phyloP scores from a whole-genome alignment of 2,797 vertebrate species.

The Epinephelus awoara region DNA sequence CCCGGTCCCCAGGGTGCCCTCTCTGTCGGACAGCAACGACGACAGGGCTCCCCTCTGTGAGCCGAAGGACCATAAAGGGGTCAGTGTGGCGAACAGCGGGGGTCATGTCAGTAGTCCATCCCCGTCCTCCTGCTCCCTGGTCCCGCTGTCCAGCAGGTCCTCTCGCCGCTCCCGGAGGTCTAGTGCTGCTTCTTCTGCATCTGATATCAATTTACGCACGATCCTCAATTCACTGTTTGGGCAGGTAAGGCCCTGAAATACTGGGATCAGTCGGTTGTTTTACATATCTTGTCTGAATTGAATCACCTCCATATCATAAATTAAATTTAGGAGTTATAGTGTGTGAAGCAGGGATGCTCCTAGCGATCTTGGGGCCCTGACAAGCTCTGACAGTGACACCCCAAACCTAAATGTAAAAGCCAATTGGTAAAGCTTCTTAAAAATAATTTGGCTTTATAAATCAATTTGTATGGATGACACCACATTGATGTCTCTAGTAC shows the following conservation, averaged over 20 bases:
- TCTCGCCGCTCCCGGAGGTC: constrained; percentile 87
- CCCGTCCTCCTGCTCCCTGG: constrained; percentile 83
- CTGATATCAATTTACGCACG: constrained; percentile 90
- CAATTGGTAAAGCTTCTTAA: too few species aligned
- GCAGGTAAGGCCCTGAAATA: constrained; percentile 89
- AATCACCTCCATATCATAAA: neutral
- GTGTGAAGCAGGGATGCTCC: constrained; percentile 3
- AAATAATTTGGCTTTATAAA: neutral
- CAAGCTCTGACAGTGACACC: constrained; percentile 13
- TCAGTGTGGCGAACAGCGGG: constrained; percentile 50
- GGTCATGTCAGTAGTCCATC: constrained; percentile 74
- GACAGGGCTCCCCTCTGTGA: constrained; percentile 82
- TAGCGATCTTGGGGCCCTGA: neutral
- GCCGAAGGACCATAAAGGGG: constrained; percentile 76
- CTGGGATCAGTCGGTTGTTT: neutral
- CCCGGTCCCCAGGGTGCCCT: constrained; percentile 79
- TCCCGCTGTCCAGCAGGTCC: constrained; percentile 86
- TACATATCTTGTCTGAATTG: neutral
- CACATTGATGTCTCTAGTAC: neutral
- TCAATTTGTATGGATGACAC: neutral
- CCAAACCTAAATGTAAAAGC: neutral
- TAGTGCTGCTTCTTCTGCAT: constrained; percentile 85
- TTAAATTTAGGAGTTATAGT: neutral
- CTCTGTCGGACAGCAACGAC: constrained; percentile 82
- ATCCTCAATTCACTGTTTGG: constrained; percentile 96